Conservation (phyloP, 2,888 invertebrate species). For the Myopa testacea region DNA sequence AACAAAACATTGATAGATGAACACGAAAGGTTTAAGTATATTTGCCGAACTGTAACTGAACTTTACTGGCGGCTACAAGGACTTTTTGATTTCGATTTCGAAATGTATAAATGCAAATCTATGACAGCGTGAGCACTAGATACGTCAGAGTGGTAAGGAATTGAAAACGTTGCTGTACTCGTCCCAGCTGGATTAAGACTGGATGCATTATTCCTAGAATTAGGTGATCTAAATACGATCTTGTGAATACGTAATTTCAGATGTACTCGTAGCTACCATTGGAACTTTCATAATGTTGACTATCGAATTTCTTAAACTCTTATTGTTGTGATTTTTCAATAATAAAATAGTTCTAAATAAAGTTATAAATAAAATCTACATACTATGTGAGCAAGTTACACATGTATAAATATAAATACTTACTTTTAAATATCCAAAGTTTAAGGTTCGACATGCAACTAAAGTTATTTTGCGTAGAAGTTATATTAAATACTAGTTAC, state of each 20-base stretch:
- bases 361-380: conserved; percentile 17
- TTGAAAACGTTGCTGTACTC: too few species aligned
- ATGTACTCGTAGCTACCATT: too few species aligned
- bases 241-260: too few species aligned
- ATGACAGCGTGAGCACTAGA: too few species aligned
- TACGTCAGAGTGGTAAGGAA: too few species aligned
- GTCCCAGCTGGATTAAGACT: too few species aligned
- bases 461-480: not conserved
- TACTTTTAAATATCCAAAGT: not conserved
- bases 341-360: conserved; percentile 36
- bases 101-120: too few species aligned
- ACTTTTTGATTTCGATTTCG: too few species aligned
- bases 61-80: too few species aligned
- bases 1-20: not conserved
- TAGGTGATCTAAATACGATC: too few species aligned
- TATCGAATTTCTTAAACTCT: conserved; percentile 57
- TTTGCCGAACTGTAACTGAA: too few species aligned
- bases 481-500: not conserved
- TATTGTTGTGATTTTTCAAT: conserved; percentile 66
- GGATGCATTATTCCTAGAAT: too few species aligned
- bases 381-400: not conserved
- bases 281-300: not conserved
- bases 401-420: not conserved
- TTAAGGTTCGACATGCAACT: not conserved
- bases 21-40: not conserved